Percentiles rank a stretch among this genome's conserved stretches.
phyloP scores from a whole-genome alignment of 1,140 invertebrate genomes.

The Laupala kohalensis region DNA sequence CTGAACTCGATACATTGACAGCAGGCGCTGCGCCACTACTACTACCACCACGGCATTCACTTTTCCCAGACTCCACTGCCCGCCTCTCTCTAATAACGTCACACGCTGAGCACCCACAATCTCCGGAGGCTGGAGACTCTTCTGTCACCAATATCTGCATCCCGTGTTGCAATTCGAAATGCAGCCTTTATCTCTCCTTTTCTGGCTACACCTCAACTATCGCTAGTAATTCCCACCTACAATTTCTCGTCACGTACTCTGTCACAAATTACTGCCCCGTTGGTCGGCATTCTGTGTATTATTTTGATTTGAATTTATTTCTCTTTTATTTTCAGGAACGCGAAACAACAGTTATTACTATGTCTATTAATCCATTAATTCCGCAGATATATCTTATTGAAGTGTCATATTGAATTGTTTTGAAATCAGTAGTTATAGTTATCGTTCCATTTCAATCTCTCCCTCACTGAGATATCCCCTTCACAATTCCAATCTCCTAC shows the following conservation, averaged over 20 bases:
- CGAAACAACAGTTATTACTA: too few species aligned
- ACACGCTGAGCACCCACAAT: not conserved
- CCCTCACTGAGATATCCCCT: not conserved
- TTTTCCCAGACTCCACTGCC: not conserved
- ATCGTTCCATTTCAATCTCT: not conserved
- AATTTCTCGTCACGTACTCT: not conserved
- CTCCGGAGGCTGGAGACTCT: not conserved
- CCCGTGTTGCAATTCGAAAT: too few species aligned
- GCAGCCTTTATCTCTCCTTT: not conserved
- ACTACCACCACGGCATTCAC: not conserved
- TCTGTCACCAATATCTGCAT: too few species aligned
- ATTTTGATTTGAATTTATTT: too few species aligned
- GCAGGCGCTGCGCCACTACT: not conserved
- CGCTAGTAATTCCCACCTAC: not conserved
- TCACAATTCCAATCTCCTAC: not conserved
- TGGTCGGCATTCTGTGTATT: too few species aligned
- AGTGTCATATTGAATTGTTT: too few species aligned
- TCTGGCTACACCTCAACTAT: not conserved
- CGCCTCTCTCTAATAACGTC: not conserved
- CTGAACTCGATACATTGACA: not conserved
- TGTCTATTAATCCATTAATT: too few species aligned
- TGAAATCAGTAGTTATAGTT: too few species aligned
- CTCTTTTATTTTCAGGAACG: too few species aligned
- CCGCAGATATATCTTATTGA: too few species aligned
- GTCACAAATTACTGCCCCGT: too few species aligned